These are phyloP conservation scores for Agrotis puta DNA, from an alignment of 2,888 invertebrate genomes.

Conservation along the genomic window DNA sequence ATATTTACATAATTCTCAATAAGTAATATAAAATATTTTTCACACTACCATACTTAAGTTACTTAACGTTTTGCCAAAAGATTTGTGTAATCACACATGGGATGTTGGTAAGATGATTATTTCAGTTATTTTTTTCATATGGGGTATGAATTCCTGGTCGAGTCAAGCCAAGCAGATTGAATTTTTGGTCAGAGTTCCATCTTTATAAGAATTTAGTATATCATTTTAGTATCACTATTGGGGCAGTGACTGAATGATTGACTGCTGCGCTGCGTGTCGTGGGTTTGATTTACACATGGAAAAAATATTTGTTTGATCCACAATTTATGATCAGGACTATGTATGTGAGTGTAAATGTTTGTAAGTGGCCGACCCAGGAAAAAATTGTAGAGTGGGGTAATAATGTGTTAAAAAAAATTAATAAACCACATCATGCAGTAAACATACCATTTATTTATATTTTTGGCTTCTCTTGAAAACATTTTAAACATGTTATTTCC, in stretches of 20 bases:
- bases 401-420: no score
- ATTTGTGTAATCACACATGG: background rate
- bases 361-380: no score
- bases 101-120: background rate
- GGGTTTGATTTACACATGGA: no score
- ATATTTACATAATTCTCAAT: slow-evolving; percentile 31
- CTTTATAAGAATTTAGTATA: no score
- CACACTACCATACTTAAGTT: background rate
- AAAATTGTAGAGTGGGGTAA: no score
- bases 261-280: no score
- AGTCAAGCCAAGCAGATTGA: background rate
- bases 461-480: background rate
- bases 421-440: no score
- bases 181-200: background rate
- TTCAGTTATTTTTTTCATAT: background rate
- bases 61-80: slow-evolving; percentile 11
- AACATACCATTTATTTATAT: background rate
- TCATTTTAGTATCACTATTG: no score
- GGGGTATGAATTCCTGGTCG: no score
- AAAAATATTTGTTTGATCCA: background rate
- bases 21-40: slow-evolving; percentile 16
- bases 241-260: no score
- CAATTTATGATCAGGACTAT: no score
- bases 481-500: background rate
- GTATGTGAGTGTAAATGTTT: no score